phyloP scores from a whole-genome alignment of 2,797 vertebrate species.

The Scomberomorus guttatus region DNA sequence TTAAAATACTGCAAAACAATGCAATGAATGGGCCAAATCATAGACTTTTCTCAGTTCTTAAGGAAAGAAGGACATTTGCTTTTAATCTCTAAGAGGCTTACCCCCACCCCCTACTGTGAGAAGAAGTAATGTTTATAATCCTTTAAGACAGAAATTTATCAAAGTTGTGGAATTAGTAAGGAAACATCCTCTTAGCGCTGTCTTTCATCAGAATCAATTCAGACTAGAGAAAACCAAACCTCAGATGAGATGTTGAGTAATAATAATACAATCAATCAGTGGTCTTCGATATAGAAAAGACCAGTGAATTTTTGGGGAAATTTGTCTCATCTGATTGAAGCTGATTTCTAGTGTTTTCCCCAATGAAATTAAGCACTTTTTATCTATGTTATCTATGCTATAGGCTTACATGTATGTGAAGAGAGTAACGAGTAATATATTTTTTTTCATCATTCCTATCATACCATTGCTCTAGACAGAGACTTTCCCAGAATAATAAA shows the following conservation, averaged over 20 bases:
- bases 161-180: constrained; percentile 8
- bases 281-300: neutral
- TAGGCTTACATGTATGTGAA: too few species aligned
- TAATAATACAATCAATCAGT: neutral
- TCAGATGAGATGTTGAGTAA: neutral
- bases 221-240: neutral
- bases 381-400: neutral
- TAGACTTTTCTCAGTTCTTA: constrained; percentile 13
- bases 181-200: neutral
- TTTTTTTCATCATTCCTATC: too few species aligned
- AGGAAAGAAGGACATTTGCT: constrained; percentile 17
- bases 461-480: too few species aligned
- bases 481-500: too few species aligned
- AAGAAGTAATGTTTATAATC: constrained; percentile 49
- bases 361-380: neutral
- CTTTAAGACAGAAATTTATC: constrained; percentile 37
- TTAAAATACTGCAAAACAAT: constrained; percentile 22
- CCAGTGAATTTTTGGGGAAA: neutral
- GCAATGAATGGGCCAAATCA: neutral
- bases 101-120: constrained; percentile 1
- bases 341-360: neutral
- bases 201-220: constrained; percentile 5
- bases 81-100: constrained; percentile 49
- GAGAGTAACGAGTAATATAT: neutral
- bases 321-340: neutral